These are phyloP conservation scores for Aptenodytes patagonicus DNA, from an alignment of 2,113 vertebrate genomes.

Conservation along the genomic window DNA sequence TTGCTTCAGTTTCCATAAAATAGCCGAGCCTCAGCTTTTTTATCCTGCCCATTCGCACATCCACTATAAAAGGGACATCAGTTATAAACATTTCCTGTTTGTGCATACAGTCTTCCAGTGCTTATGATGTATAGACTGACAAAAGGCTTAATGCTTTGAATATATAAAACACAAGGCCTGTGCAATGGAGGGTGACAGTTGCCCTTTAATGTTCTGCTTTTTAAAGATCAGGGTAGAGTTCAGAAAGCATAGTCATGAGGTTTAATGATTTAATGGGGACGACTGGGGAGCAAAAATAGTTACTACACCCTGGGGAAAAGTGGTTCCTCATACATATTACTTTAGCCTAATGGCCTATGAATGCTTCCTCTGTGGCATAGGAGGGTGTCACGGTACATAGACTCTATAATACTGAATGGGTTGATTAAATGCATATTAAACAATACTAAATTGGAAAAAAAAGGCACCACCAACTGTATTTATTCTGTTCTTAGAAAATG, in stretches of 20 bases:
- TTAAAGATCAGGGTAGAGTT: slow-evolving; percentile 92
- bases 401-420: slow-evolving; percentile 83
- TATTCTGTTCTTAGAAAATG: slow-evolving; percentile 73
- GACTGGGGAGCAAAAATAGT: slow-evolving; percentile 85
- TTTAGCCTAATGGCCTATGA: slow-evolving; percentile 83
- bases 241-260: slow-evolving; percentile 87
- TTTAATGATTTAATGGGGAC: slow-evolving; percentile 93
- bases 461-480: slow-evolving; percentile 71
- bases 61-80: slow-evolving; percentile 61
- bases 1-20: slow-evolving; percentile 63
- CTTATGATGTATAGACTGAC: slow-evolving; percentile 84
- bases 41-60: slow-evolving; percentile 55
- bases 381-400: slow-evolving; percentile 83
- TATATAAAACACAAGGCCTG: slow-evolving; percentile 82
- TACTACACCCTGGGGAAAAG: slow-evolving; percentile 86
- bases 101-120: slow-evolving; percentile 51
- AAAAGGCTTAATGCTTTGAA: slow-evolving; percentile 83
- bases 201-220: slow-evolving; percentile 87
- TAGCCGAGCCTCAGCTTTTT: slow-evolving; percentile 55
- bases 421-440: slow-evolving; percentile 93
- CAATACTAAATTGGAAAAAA: slow-evolving; percentile 82
- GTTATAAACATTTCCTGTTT: slow-evolving; percentile 68
- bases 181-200: slow-evolving; percentile 81
- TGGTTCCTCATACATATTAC: slow-evolving; percentile 85
- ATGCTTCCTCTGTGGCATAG: slow-evolving; percentile 68